Evolutionary conservation across 2,797 vertebrate genomes (phyloP), one percentile per base, ranked within the genome.

Genomic region (Myotis planiceps): DNA sequence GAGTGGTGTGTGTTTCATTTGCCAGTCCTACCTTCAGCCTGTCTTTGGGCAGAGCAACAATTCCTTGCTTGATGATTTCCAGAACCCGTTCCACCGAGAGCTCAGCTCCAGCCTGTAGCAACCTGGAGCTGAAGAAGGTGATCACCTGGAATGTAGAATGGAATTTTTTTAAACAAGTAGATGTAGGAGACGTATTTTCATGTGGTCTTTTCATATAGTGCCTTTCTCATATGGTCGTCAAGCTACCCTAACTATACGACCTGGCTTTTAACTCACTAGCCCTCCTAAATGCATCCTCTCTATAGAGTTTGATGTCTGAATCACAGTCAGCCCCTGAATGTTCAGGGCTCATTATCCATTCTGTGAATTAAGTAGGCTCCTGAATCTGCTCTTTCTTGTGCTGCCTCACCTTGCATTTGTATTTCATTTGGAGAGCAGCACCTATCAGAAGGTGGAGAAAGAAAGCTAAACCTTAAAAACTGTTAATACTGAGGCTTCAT

Each of bases 41-140:
- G 98, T 99, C 99, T 98, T 99, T 99, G 96, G 99, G 99, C 95
- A 99, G 98, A 0, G 99, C 99, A 69, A 99, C 99, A 3, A 99
- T 99, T 95, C 99, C 99, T 98, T 99, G 99, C 98, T 99, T 99
- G 98, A 99, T 99, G 98, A 99, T 99, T 98, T 99, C 99, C 97
- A 99, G 99, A 97, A 99, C 99, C 80, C 99, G 98, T 93, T 99
- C 99, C 34, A 99, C 99, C 0, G 99, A 99, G 96, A 99, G 99
- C 97, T 99, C 99, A 82, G 99, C 99, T 96, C 99, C 99, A 79
- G 99, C 99, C 96, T 99, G 99, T 74, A 99, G 99, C 93, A 99
- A 98, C 81, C 99, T 99, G 90, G 99, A 99, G 97, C 99, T 99
- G 98, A 99, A 99, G 98, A 99, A 99, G 94, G 99, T 99, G 88